Conservation (phyloP, 2,797 vertebrate genomes). For the Channa striata region DNA sequence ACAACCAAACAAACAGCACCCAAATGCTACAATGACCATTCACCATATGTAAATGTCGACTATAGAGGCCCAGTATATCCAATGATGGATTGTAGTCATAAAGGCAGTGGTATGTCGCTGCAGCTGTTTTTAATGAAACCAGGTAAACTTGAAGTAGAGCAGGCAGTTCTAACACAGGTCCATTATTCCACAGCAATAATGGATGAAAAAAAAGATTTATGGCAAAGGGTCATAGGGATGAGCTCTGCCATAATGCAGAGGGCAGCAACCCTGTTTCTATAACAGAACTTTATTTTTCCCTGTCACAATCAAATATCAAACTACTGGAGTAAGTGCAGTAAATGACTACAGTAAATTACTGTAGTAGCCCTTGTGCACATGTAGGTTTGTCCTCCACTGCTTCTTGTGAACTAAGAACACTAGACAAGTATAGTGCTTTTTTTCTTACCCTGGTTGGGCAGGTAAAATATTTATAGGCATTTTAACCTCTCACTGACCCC, state of each 20-base stretch:
- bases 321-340: no score
- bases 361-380: not conserved
- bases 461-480: constrained; percentile 87
- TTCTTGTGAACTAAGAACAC: constrained; percentile 69
- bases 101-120: not conserved
- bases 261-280: no score
- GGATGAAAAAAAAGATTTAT: no score
- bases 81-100: constrained; percentile 12
- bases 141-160: no score
- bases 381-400: constrained; percentile 43
- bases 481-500: constrained; percentile 86
- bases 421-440: constrained; percentile 69
- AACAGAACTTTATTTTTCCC: no score
- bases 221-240: no score
- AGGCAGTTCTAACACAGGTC: no score
- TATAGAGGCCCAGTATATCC: not conserved
- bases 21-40: not conserved
- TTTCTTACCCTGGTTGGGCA: constrained; percentile 55
- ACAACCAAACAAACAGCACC: not conserved
- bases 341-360: not conserved
- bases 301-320: no score
- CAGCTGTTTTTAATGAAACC: constrained; percentile 1
- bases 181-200: no score
- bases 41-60: constrained; percentile 1
- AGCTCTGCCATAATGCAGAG: no score